phyloP scores from a whole-genome alignment of 2,797 vertebrate genomes.

The Sciurus carolinensis region DNA sequence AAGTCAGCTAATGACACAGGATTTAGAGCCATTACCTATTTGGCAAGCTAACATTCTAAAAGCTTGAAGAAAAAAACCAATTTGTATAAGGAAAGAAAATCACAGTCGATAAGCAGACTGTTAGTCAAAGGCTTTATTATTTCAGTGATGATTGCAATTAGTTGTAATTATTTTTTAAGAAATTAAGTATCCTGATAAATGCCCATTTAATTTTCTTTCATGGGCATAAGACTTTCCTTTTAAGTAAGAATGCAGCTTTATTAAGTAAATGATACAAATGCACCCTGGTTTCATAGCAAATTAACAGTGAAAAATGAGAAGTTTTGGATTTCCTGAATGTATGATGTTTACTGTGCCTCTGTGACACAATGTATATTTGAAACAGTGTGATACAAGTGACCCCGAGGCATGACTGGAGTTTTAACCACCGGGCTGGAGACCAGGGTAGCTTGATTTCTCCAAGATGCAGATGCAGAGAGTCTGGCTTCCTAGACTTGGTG shows the following conservation, averaged over 20 bases:
- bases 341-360: neutral
- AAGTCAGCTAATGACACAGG: slow-evolving; percentile 48
- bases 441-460: slow-evolving; percentile 32
- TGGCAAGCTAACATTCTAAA: slow-evolving; percentile 55
- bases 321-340: slow-evolving; percentile 1
- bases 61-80: slow-evolving; percentile 42
- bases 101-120: neutral
- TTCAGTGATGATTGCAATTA: slow-evolving; percentile 50
- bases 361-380: slow-evolving; percentile 18
- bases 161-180: slow-evolving; percentile 54
- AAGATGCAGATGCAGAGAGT: slow-evolving; percentile 60
- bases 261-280: slow-evolving; percentile 8
- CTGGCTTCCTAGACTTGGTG: neutral
- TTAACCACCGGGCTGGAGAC: neutral
- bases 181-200: slow-evolving; percentile 62
- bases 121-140: slow-evolving; percentile 62
- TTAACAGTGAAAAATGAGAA: slow-evolving; percentile 10
- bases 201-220: slow-evolving; percentile 56
- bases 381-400: slow-evolving; percentile 13
- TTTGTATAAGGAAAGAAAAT: neutral
- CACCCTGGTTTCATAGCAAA: neutral
- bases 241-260: slow-evolving; percentile 1
- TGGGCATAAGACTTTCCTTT: slow-evolving; percentile 43
- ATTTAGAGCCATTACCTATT: slow-evolving; percentile 51
- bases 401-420: neutral